Evolutionary conservation across 2,888 invertebrate genomes (phyloP), one percentile per base, ranked within the genome.

Genomic region (Pollenia griseotomentosa): DNA sequence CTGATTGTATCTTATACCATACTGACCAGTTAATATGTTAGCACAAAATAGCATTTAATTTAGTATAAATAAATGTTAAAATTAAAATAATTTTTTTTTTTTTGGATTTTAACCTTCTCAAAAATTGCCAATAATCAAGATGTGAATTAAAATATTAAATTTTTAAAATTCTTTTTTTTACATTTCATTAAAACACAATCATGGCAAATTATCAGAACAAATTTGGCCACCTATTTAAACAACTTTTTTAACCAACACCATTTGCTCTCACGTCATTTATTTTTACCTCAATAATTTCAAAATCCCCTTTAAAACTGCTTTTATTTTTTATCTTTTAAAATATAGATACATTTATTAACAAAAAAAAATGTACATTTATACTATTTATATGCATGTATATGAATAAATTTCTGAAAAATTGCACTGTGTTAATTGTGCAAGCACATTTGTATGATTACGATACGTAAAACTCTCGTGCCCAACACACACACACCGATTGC

Each of bases 341-440:
- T 63, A 19, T 14, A 40, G n/a, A 53, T 19, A 42, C 40, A 46
- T 71, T 73, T 80, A 63, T 71, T 57, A 73, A 44, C 42, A 40
- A 73, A 65, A 57, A 65, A 42, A 63, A 44, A 57, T 53, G 2
- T 33, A 63, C 51, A 12, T n/a, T 10, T 42, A 46, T 73, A 11
- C 40, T n/a, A 40, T 23, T 74, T 48, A 33, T 33, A 33, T 33
- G 33, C 12, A 33, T 74, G n/a, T 14, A 57, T 40, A 73, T 73
- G 73, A 74, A 83, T 70, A 70, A 70, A 55, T 77, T 75, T 75
- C 75, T 61, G 68, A 75, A 63, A 75, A 75, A 68, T 75, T 83
- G 74, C 68, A 40, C 77, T 63, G 83, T 71, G 61, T 83, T 83
- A 83, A 83, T 83, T 83, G 83, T 77, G 77, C 77, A 81, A 66